Base-by-base conservation (phyloP, 2,797 vertebrate genomes). In the Psittacula derbiana region DNA sequence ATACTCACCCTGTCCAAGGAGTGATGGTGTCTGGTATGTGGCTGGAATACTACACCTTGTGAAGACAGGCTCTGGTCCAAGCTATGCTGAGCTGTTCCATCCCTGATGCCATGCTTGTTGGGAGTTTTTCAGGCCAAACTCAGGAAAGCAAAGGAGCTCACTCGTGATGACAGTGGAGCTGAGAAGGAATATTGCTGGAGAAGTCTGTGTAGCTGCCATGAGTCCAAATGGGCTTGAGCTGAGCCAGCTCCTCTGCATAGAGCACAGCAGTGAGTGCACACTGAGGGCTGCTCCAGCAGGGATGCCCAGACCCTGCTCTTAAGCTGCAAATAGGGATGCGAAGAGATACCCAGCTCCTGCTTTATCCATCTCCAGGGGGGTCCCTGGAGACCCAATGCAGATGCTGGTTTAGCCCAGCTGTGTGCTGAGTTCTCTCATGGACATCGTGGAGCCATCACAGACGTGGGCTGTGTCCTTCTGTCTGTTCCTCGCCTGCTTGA, bases 1-100 rank as follows among this genome's bases (percentile, higher is more conserved):
- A 94, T 60, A 89, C 62, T 87, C 44, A 38, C 47, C 67, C 65
- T 82, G 91, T 71, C 60, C 82, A 58, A 88, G 67, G n/a, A 88
- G 16, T 21, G 61, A 19, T 43, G 21, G 28, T 62, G 17, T 83
- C 85, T 69, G 16, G 33, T 89, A 50, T 88, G 38, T 94, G 81
- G 72, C 74, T 91, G 88, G 71, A 94, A 58, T 60, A 53, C 18
- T 69, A 33, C 21, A 24, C 41, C 46, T 31, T 17, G 75, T 3
- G 7, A 71, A 79, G 70, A 44, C 93, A 58, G 88, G 64, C 58
- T 79, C 24, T 21, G 1, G 7, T 49, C 80, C 43, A 83, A 44
- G 79, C 44, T 64, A 6, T 0, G 4, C 72, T 4, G 47, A 60
- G 81, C 65, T 62, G 20, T 43, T 64, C n/a, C 69, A 67, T 16